These are phyloP conservation scores for Phenganax subtilis DNA, from an alignment of 92 coral and sea anemone genomes.

Conservation along the genomic window DNA sequence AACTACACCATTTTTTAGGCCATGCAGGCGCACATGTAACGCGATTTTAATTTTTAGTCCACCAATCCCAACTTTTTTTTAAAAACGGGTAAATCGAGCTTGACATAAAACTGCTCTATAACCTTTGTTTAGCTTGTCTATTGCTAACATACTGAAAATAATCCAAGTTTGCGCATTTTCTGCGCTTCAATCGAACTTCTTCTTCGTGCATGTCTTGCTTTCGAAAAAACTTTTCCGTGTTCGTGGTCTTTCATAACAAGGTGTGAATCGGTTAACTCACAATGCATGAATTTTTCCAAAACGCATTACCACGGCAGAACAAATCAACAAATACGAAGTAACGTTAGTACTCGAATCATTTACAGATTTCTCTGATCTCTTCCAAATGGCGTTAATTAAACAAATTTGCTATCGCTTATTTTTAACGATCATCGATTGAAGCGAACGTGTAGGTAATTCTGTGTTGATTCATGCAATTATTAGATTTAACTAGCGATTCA, in stretches of 20 bases:
- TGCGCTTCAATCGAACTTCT: background rate
- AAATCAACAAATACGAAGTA: background rate
- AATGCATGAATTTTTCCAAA: background rate
- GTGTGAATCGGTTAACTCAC: slow-evolving; percentile 8
- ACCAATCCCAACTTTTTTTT: no score
- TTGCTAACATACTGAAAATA: background rate
- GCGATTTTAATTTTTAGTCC: no score
- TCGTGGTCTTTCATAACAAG: background rate
- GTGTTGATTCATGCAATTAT: slow-evolving; percentile 36
- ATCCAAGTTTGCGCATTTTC: background rate
- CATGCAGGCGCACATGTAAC: no score
- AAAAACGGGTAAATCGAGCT: no score
- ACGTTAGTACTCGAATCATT: slow-evolving; percentile 1
- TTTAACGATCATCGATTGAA: slow-evolving; percentile 37
- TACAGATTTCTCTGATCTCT: background rate
- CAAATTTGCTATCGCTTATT: slow-evolving; percentile 37
- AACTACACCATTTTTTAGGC: no score
- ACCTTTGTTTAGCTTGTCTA: no score
- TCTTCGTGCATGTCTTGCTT: background rate
- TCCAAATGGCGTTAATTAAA: slow-evolving; percentile 43
- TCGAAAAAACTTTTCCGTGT: background rate
- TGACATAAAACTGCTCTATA: no score
- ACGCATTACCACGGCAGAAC: background rate
- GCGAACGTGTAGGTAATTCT: slow-evolving; percentile 35
- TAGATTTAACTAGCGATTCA: slow-evolving; percentile 28